Evolutionary conservation across 2,113 vertebrate species (phyloP).

Genomic region (Crotalus horridus): DNA sequence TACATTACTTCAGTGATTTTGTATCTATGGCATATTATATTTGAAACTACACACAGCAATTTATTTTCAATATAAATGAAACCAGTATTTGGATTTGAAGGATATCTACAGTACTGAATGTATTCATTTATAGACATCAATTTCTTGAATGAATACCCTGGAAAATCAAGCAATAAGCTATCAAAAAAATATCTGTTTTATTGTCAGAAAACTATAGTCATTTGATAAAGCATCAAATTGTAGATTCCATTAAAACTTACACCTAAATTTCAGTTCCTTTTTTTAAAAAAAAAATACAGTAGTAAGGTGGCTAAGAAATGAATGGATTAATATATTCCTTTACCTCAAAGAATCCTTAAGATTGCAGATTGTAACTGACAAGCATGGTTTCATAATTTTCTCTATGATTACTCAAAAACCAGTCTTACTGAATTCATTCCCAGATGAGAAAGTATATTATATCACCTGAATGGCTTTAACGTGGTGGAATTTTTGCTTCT

Average conservation of each 20-base stretch:
- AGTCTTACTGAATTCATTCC: background rate
- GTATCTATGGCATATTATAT: background rate
- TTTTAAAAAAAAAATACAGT: background rate
- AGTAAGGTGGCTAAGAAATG: background rate
- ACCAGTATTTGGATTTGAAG: no score
- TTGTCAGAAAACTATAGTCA: background rate
- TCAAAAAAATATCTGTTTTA: background rate
- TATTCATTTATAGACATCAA: background rate
- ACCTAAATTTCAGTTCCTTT: background rate
- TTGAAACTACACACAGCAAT: background rate
- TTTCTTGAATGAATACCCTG: background rate
- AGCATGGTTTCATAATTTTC: background rate
- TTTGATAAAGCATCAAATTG: background rate
- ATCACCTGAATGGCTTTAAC: background rate
- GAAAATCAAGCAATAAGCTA: background rate
- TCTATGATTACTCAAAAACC: background rate
- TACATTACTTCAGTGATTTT: slow-evolving; percentile 7
- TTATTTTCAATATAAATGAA: background rate
- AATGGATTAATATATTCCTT: background rate
- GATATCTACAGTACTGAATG: background rate
- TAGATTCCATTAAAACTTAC: background rate
- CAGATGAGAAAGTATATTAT: background rate
- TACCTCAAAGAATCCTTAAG: background rate
- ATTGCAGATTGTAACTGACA: background rate
- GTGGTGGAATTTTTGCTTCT: background rate